Conservation (phyloP, 2,888 invertebrate genomes). For the Zonitis immaculata region DNA sequence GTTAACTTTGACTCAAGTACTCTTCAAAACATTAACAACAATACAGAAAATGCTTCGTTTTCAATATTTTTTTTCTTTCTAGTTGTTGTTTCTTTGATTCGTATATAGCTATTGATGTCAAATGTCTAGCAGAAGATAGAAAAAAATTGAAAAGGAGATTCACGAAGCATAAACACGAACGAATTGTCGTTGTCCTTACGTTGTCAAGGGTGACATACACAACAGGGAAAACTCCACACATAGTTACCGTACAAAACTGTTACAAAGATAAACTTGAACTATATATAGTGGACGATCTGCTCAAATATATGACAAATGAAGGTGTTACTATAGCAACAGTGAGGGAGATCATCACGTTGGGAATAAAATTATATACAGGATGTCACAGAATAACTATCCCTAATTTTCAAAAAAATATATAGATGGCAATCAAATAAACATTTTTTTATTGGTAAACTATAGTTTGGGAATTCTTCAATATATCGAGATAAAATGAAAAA, state of each 20-base stretch:
- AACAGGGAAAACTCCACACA: not conserved
- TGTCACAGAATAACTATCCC: no score
- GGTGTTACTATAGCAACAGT: conserved; percentile 25
- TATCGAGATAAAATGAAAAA: no score
- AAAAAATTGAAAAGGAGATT: not conserved
- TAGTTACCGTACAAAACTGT: not conserved
- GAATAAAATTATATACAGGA: no score
- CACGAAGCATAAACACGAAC: not conserved
- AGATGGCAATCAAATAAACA: no score
- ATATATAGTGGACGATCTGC: conserved; percentile 22
- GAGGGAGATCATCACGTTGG: not conserved
- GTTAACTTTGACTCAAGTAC: not conserved
- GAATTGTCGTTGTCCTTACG: not conserved
- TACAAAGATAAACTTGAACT: conserved; percentile 22
- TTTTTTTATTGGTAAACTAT: no score
- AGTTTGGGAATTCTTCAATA: no score
- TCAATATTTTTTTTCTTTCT: not conserved
- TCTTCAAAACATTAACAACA: not conserved
- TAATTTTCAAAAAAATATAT: no score
- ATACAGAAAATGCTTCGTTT: not conserved
- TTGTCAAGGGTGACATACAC: not conserved
- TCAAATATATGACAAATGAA: conserved; percentile 29
- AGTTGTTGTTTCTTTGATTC: not conserved
- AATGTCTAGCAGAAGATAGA: not conserved
- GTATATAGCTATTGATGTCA: not conserved